Conservation (phyloP, 2,113 vertebrate species). For the Carollia perspicillata region DNA sequence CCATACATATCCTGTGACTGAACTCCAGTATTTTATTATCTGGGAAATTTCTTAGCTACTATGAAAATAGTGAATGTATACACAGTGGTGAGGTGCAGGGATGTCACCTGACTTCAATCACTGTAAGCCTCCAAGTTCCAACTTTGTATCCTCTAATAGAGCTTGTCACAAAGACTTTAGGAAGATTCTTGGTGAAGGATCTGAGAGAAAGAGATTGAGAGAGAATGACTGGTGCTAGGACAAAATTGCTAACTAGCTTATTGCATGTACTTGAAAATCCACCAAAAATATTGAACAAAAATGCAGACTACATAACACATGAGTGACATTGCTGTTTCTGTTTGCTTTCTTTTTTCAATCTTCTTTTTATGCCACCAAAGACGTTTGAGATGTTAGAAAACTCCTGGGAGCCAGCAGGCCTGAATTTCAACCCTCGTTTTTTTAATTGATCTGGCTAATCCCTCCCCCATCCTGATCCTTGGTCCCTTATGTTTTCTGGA, state of each 20-base stretch:
- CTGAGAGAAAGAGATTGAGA: background rate
- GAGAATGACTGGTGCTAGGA: background rate
- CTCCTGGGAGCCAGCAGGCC: background rate
- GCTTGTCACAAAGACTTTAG: background rate
- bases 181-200: background rate
- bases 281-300: background rate
- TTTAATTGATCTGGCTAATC: background rate
- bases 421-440: background rate
- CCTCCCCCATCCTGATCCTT: background rate
- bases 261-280: background rate
- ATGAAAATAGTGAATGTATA: background rate
- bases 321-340: background rate
- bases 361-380: background rate
- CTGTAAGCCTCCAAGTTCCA: background rate
- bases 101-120: background rate
- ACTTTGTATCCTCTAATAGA: background rate
- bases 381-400: slow-evolving; percentile 6
- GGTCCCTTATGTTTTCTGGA: background rate
- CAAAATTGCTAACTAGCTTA: background rate
- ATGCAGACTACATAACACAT: background rate
- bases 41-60: background rate
- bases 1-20: background rate
- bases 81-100: background rate
- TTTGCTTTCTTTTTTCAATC: background rate
- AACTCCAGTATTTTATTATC: background rate